Conservation (phyloP, 2,888 invertebrate genomes). For the Clanis bilineata region DNA sequence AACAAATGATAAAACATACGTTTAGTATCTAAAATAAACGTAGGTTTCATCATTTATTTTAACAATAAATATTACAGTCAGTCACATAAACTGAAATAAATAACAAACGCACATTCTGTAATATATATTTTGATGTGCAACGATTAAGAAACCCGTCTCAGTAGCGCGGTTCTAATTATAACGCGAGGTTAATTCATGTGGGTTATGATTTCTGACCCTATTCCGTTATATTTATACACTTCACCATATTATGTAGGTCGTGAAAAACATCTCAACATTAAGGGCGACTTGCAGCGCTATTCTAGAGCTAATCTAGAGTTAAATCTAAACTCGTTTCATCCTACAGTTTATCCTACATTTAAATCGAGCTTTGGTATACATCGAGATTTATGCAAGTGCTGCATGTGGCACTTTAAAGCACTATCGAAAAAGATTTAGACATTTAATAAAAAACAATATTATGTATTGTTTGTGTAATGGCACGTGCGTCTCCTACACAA, state of each 20-base stretch:
- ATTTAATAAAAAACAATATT: background rate
- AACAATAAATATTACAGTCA: background rate
- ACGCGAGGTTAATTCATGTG: constrained; percentile 61
- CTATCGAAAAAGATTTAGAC: background rate
- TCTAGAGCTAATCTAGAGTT: too few species aligned
- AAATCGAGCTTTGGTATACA: too few species aligned
- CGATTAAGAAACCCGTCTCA: background rate
- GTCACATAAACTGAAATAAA: background rate
- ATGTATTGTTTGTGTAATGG: too few species aligned
- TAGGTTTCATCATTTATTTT: too few species aligned
- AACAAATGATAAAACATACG: background rate
- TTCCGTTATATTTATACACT: constrained; percentile 61
- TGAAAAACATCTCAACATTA: background rate
- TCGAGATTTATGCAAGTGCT: too few species aligned
- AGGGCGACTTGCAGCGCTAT: too few species aligned
- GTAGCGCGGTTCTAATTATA: constrained; percentile 56
- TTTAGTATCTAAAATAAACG: too few species aligned
- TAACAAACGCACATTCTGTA: background rate
- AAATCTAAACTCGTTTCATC: too few species aligned
- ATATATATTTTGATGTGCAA: constrained; percentile 1
- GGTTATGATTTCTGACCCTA: constrained; percentile 69
- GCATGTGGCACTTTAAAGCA: background rate
- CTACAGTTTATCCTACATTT: too few species aligned
- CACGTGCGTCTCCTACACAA: too few species aligned
- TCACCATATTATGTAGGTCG: constrained; percentile 48